These are phyloP conservation scores for Rhynchophorus ferrugineus DNA, from an alignment of 1,140 invertebrate species.

Conservation along the genomic window DNA sequence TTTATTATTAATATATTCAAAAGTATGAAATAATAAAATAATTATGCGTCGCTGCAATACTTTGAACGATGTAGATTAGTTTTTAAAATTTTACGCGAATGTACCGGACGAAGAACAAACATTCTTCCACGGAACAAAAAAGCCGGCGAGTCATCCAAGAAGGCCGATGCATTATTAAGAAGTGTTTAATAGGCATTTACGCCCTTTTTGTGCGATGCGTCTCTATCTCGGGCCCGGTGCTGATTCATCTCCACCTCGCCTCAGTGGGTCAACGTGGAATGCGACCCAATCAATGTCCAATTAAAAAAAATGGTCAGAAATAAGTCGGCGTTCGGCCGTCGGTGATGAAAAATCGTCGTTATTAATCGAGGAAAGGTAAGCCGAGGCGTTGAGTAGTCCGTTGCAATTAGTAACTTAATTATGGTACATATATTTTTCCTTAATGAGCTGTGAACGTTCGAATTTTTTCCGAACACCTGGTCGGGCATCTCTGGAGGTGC, in stretches of 20 bases:
- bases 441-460: neutral
- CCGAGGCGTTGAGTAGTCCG: neutral
- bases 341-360: slow-evolving; percentile 21
- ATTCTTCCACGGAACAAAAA: neutral
- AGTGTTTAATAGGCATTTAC: slow-evolving; percentile 25
- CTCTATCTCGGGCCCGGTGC: slow-evolving; percentile 15
- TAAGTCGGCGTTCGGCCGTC: slow-evolving; percentile 13
- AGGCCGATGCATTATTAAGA: slow-evolving; percentile 21
- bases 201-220: slow-evolving; percentile 20
- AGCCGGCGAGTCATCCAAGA: slow-evolving; percentile 10
- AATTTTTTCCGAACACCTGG: neutral
- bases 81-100: slow-evolving; percentile 3
- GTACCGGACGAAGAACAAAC: neutral
- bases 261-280: slow-evolving; percentile 17
- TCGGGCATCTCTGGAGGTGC: no score
- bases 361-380: slow-evolving; percentile 10
- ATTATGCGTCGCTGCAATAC: no score
- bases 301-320: slow-evolving; percentile 10
- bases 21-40: no score
- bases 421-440: neutral
- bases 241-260: slow-evolving; percentile 11
- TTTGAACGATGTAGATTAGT: no score
- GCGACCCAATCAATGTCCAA: slow-evolving; percentile 20
- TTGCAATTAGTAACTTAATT: slow-evolving; percentile 11
- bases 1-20: no score